A percentile compares a stretch with the other conserved stretches of the same genome.
Evolutionary conservation across 1,140 invertebrate genomes (phyloP).

Genomic region (Drosophila orena): DNA sequence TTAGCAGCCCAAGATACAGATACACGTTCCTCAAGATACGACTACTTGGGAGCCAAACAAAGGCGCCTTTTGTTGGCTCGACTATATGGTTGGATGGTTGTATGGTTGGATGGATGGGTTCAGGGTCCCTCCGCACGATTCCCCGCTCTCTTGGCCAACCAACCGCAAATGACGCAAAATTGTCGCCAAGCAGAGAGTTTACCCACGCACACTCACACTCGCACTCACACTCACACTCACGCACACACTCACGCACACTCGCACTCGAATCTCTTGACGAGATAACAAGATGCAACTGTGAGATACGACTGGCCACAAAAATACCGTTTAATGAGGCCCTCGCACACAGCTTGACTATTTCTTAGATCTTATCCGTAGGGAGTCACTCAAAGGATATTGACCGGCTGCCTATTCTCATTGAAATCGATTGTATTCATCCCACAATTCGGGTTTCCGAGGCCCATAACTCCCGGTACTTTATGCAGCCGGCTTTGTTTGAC

Average conservation of each 20-base stretch:
- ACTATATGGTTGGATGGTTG: slow-evolving; percentile 4
- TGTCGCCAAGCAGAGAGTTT: slow-evolving; percentile 45
- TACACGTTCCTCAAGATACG: slow-evolving; percentile 37
- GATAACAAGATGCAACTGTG: slow-evolving; percentile 61
- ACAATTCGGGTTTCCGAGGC: slow-evolving; percentile 17
- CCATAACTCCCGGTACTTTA: slow-evolving; percentile 58
- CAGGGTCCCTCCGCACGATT: not conserved
- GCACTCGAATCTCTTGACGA: slow-evolving; percentile 31
- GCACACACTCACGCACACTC: slow-evolving; percentile 1
- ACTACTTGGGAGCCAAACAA: slow-evolving; percentile 55
- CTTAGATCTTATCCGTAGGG: slow-evolving; percentile 47
- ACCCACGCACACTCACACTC: slow-evolving; percentile 32
- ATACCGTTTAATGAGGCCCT: slow-evolving; percentile 70
- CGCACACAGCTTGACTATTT: slow-evolving; percentile 57
- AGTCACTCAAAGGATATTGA: slow-evolving; percentile 51
- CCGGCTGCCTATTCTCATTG: slow-evolving; percentile 44
- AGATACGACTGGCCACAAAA: slow-evolving; percentile 58
- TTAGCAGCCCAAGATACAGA: slow-evolving; percentile 16
- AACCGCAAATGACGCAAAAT: slow-evolving; percentile 67
- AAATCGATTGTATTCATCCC: slow-evolving; percentile 38
- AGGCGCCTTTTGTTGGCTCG: slow-evolving; percentile 53
- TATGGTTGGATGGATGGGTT: slow-evolving; percentile 44
- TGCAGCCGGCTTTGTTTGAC: slow-evolving; percentile 51
- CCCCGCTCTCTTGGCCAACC: slow-evolving; percentile 30
- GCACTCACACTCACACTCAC: slow-evolving; percentile 27